These are phyloP conservation scores for Lepeophtheirus salmonis DNA, from an alignment of 1,140 invertebrate species.

Conservation along the genomic window DNA sequence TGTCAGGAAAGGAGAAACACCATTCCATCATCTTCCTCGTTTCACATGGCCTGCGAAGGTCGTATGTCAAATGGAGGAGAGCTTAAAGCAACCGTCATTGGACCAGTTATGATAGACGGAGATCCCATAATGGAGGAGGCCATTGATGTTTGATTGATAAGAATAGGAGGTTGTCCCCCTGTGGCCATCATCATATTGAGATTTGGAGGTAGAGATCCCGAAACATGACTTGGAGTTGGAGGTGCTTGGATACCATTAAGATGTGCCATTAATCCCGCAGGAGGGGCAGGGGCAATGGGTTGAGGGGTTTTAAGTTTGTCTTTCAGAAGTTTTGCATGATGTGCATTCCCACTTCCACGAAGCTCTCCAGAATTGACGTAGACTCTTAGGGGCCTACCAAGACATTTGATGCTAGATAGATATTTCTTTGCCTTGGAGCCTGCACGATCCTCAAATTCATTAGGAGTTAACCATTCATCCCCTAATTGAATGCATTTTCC, in stretches of 20 bases:
- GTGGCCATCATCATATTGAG: constrained; percentile 4
- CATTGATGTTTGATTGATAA: constrained; percentile 17
- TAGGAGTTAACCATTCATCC: constrained; percentile 17
- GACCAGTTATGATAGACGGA: not conserved
- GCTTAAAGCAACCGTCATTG: constrained; percentile 1
- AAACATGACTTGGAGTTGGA: not conserved
- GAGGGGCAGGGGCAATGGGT: not conserved
- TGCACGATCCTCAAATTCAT: constrained; percentile 18
- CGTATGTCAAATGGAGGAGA: not conserved
- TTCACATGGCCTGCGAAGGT: not conserved
- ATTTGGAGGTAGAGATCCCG: not conserved
- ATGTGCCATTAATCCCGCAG: not conserved
- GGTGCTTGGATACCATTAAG: not conserved
- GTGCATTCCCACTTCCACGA: not conserved
- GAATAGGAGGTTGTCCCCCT: not conserved
- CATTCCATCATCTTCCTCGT: not conserved
- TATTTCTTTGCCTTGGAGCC: constrained; percentile 18
- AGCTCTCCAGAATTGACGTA: constrained; percentile 17
- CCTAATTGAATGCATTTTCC: constrained; percentile 17
- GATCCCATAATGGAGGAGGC: not conserved
- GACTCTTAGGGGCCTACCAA: constrained; percentile 12
- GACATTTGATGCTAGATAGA: constrained; percentile 17
- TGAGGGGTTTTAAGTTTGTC: not conserved
- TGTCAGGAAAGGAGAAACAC: not conserved
- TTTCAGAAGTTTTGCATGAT: not conserved